Conservation (phyloP, 2,113 vertebrate species). For the Panthera leo region DNA sequence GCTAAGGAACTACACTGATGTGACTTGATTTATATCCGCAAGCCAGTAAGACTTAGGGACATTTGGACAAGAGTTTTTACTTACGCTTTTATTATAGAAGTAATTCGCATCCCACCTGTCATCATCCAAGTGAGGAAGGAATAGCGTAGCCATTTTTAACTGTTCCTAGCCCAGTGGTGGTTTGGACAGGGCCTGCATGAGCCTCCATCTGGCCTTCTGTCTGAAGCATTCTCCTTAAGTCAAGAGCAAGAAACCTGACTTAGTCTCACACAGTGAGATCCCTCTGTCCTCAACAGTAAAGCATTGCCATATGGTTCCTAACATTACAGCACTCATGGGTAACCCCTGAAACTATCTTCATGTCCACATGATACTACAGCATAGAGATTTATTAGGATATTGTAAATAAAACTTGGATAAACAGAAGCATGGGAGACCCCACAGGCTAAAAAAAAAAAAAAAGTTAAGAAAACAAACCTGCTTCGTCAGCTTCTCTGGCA, state of each 20-base stretch:
- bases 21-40: not conserved
- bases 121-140: not conserved
- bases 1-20: not conserved
- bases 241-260: constrained; percentile 22
- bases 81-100: not conserved
- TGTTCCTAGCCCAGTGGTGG: not conserved
- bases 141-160: not conserved
- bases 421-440: constrained; percentile 52
- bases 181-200: constrained; percentile 32
- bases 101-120: not conserved
- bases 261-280: constrained; percentile 9
- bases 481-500: not conserved
- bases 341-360: constrained; percentile 45
- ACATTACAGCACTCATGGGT: constrained; percentile 45
- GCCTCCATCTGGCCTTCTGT: not conserved
- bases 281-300: constrained; percentile 39
- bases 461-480: constrained; percentile 52
- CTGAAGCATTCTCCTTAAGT: not conserved
- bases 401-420: constrained; percentile 72
- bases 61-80: not conserved
- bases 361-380: not conserved
- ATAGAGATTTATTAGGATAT: constrained; percentile 50
- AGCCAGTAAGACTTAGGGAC: not conserved
- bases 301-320: not conserved
- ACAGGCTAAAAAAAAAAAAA: not conserved